Evolutionary conservation across 2,888 invertebrate genomes (phyloP).

Genomic region (Petrolisthes manimaculis): DNA sequence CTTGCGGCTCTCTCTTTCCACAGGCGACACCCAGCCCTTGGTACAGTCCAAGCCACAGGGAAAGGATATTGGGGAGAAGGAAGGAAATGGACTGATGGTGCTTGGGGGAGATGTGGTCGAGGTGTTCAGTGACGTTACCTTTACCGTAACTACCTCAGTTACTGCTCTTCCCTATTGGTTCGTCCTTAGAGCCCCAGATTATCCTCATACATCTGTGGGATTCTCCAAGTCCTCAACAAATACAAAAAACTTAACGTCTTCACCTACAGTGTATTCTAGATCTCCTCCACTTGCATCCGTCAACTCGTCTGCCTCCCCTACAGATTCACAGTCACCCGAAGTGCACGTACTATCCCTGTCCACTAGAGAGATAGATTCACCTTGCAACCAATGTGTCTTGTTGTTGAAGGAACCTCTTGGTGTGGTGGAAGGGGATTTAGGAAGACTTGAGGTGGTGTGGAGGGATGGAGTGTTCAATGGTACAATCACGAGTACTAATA

Average conservation of each 20-base stretch:
- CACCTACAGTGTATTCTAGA: neutral
- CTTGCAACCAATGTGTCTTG: constrained; percentile 50
- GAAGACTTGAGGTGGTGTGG: constrained; percentile 28
- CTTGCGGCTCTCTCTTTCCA: constrained; percentile 24
- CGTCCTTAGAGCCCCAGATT: neutral
- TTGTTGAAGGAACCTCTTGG: constrained; percentile 23
- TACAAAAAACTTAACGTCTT: neutral
- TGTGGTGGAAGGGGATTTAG: constrained; percentile 13
- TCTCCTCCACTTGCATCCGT: neutral
- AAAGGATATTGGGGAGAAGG: neutral
- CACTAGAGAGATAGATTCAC: constrained; percentile 26
- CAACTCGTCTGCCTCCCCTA: neutral
- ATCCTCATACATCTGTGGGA: no score
- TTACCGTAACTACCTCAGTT: constrained; percentile 4
- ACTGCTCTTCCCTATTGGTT: constrained; percentile 35
- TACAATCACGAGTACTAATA: neutral
- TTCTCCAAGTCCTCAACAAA: neutral
- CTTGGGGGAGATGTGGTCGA: constrained; percentile 25
- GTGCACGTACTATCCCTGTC: constrained; percentile 9
- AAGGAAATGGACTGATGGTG: neutral
- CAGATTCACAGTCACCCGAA: neutral
- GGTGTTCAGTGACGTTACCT: neutral
- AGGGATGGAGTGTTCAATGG: constrained; percentile 34
- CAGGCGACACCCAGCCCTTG: constrained; percentile 17
- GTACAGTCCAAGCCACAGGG: neutral